Evolutionary conservation across 2,113 vertebrate genomes (phyloP), one percentile per base, ranked within the genome.

Genomic region (Platysternon megacephalum): DNA sequence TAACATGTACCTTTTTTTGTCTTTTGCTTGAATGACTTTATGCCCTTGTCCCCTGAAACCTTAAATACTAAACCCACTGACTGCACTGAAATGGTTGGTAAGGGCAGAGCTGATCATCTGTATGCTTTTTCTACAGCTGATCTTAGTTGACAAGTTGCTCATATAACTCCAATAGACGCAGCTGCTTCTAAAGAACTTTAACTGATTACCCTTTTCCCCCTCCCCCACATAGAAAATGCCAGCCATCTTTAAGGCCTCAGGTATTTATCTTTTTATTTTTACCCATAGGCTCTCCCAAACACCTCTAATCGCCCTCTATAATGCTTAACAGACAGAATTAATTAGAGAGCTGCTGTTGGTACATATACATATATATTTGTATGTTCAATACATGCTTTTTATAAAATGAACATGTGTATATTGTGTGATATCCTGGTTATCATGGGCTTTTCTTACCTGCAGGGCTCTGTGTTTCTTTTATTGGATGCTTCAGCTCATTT

Each of bases 391-490:
- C 2, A 16, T 35, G 29, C 44, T 48, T 88, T 83, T 76, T 81
- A 24, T 42, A 76, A 76, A 84, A 79, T 28, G 76, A 52, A 86
- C 19, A 65, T 29, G 46, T 14, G 22, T 14, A 21, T 84, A 48
- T 22, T 89, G 26, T 53, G 22, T 46, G 39, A 42, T 26, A 32
- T 28, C 46, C 58, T 82, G 46, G 17, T 11, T 79, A 7, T 46
- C 44, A 0, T 21, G 13, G 79, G 35, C 44, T 85, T 32, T 22
- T 10, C 88, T 93, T 89, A 79, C 21, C 32, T 42, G n/a, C n/a
- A 53, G 76, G n/a, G 49, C 83, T 55, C 61, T 35, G 49, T 85
- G 79, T 84, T 95, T 78, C 10, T 96, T 95, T 97, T 53, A 52
- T 72, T 86, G 88, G 44, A 85, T 28, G 48, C 74, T 42, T 84